Conservation (phyloP, 2,113 vertebrate species). For the Pelodiscus sinensis region DNA sequence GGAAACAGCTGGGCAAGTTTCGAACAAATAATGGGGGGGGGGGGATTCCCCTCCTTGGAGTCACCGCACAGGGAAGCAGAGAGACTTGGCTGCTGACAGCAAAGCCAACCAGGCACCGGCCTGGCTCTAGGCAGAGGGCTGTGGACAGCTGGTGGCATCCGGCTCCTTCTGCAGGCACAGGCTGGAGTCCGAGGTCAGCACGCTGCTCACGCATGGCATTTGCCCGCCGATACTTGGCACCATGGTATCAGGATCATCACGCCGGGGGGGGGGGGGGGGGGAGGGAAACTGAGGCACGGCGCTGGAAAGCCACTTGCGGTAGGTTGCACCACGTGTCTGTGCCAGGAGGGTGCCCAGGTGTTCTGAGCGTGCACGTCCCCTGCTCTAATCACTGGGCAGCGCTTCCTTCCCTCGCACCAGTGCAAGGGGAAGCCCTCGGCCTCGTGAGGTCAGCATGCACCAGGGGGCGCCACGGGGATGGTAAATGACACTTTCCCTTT, state of each 20-base stretch:
- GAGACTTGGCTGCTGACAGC: neutral
- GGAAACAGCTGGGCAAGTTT: neutral
- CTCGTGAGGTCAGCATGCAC: neutral
- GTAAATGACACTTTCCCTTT: neutral
- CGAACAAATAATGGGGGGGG: fast-evolving
- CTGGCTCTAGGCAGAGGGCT: neutral
- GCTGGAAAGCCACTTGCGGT: constrained; percentile 12
- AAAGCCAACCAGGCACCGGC: neutral
- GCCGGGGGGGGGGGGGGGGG: neutral
- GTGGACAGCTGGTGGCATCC: neutral
- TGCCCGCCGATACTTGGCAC: neutral
- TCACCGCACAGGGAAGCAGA: neutral
- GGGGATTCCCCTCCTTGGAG: neutral
- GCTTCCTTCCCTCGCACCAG: neutral
- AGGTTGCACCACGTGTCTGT: neutral
- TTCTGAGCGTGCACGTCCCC: neutral
- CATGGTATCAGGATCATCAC: constrained; percentile 42
- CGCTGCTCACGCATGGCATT: neutral
- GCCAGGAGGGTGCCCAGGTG: fast-evolving
- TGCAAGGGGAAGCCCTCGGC: neutral
- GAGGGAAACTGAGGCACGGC: constrained; percentile 37
- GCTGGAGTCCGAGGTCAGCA: neutral
- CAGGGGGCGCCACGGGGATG: too few relatives aligned
- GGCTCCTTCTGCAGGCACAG: fast-evolving
- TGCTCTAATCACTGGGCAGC: neutral